Evolutionary conservation across 2,113 vertebrate species (phyloP).

Genomic region (Alethe castanea): DNA sequence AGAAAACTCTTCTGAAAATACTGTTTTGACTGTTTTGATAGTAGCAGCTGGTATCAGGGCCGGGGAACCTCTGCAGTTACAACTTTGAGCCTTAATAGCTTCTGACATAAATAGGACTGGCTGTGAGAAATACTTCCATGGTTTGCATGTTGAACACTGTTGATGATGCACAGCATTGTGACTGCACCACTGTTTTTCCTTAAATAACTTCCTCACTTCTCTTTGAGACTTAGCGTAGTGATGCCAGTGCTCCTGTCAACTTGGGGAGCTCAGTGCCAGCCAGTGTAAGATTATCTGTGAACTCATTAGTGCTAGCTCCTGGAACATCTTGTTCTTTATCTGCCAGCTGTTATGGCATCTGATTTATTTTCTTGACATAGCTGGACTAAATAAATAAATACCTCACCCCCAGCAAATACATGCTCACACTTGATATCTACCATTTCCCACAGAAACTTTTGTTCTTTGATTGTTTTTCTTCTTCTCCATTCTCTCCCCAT

Average conservation of each 20-base stretch:
- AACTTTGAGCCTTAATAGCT: conserved; percentile 8
- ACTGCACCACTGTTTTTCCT: background rate
- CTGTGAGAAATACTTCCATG: background rate
- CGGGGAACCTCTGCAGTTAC: background rate
- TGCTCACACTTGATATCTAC: background rate
- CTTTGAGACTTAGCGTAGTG: background rate
- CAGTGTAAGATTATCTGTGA: background rate
- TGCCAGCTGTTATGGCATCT: background rate
- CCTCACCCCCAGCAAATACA: rapidly evolving
- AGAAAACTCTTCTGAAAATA: background rate
- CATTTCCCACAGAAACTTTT: background rate
- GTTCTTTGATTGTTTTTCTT: background rate
- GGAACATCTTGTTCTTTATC: conserved; percentile 4
- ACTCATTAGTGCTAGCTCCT: background rate
- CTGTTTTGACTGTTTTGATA: background rate
- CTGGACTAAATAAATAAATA: conserved; percentile 22
- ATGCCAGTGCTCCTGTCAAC: background rate
- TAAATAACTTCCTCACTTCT: background rate
- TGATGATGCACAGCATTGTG: background rate
- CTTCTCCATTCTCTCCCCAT: background rate
- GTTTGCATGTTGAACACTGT: background rate
- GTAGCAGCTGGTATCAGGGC: background rate
- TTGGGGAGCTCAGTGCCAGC: background rate
- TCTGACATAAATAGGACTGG: conserved; percentile 38
- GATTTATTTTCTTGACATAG: background rate